Percentiles rank a stretch among this genome's conserved stretches.
Evolutionary conservation across 2,888 invertebrate species (phyloP).

Genomic region (Polia nebulosa): DNA sequence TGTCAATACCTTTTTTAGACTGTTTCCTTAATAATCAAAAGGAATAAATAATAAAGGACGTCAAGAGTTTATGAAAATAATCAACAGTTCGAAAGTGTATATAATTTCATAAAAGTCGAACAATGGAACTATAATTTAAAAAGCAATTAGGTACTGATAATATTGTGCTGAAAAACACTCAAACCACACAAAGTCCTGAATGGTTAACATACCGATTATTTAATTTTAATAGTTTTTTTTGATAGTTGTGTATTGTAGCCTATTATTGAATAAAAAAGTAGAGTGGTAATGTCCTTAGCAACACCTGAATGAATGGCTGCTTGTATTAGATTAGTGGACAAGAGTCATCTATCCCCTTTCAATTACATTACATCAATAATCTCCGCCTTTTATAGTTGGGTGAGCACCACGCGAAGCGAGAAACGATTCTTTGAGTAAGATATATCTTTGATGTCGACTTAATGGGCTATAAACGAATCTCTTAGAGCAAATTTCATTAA

Average conservation of each 20-base stretch:
- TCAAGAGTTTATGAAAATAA: not conserved
- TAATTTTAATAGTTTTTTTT: constrained; percentile 4
- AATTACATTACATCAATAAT: constrained; percentile 60
- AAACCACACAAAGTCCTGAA: not conserved
- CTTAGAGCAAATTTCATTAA: constrained; percentile 78
- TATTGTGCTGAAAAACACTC: constrained; percentile 7
- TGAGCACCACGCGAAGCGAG: constrained; percentile 46
- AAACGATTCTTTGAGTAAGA: constrained; percentile 51
- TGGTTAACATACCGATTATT: not conserved
- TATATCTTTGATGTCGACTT: constrained; percentile 69
- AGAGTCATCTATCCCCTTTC: constrained; percentile 41
- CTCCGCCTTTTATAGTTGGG: constrained; percentile 48
- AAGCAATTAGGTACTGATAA: constrained; percentile 9
- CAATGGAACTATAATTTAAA: not conserved
- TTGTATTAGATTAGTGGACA: constrained; percentile 21
- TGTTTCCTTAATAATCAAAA: constrained; percentile 8
- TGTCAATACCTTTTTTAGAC: constrained; percentile 7
- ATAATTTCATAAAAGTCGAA: not conserved
- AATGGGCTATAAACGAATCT: constrained; percentile 79
- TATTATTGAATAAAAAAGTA: constrained; percentile 34
- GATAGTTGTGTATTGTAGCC: constrained; percentile 5
- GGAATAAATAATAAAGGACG: no score
- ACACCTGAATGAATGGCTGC: constrained; percentile 5
- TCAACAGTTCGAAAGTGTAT: not conserved
- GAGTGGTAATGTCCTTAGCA: constrained; percentile 17